Conservation (phyloP, 1,140 invertebrate species). For the Pseudoatta argentina region DNA sequence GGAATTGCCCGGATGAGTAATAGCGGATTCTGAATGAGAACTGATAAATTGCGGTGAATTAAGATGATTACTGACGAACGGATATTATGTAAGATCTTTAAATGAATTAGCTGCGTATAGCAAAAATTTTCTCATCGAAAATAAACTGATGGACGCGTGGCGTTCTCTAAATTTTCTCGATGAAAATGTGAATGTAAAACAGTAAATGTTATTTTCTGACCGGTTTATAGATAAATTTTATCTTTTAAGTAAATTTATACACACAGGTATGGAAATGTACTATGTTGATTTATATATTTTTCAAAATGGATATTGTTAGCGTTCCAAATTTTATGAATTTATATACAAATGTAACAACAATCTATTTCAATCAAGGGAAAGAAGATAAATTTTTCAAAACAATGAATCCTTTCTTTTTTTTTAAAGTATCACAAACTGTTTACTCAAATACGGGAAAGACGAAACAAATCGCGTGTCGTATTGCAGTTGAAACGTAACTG, state of each 20-base stretch:
- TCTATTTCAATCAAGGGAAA: not conserved
- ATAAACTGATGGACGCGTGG: not conserved
- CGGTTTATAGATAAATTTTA: too few species aligned
- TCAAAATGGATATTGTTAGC: not conserved
- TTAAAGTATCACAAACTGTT: not conserved
- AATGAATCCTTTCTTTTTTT: not conserved
- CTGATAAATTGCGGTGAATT: not conserved
- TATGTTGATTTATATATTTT: not conserved
- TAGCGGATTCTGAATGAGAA: constrained; percentile 1
- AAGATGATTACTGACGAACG: not conserved
- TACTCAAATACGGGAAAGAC: not conserved
- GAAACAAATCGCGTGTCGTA: not conserved
- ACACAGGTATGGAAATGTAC: not conserved
- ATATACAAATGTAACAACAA: not conserved
- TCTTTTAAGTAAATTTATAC: not conserved
- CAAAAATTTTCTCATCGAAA: not conserved
- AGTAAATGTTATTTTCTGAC: too few species aligned
- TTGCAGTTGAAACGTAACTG: constrained; percentile 20
- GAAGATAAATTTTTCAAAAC: not conserved
- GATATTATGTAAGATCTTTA: not conserved
- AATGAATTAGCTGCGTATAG: not conserved
- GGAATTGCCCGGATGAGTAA: not conserved
- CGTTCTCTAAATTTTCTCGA: not conserved
- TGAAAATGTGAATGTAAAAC: not conserved
- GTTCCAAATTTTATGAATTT: not conserved